Base-by-base conservation (phyloP, 2,113 vertebrate species). In the Passerina amoena region DNA sequence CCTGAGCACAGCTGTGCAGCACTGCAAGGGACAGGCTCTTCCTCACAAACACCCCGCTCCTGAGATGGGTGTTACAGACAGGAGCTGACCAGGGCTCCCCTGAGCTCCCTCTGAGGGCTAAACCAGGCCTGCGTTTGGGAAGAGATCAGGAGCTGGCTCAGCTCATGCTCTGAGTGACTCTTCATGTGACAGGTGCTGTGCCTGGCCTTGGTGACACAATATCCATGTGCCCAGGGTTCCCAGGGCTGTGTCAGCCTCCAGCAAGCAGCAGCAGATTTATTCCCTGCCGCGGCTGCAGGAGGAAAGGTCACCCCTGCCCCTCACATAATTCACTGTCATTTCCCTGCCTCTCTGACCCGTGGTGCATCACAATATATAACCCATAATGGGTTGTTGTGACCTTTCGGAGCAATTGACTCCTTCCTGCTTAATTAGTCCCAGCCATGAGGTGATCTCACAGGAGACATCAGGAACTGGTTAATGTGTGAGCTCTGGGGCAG, bases 81-180 rank as follows among this genome's bases (percentile, higher is more conserved):
- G 57, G 13, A 59, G 1, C 9, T 24, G 14, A 5, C 48, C 45
- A 28, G 9, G 2, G 24, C 50, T 50, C 24, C n/a, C 56, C 77
- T 15, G 48, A 47, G 27, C 69, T 61, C 37, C 31, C 61, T 8
- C 54, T 33, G 14, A 7, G 40, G 28, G 10, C 53, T 44, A 27
- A 20, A 33, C 31, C 11, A 7, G 7, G 21, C 56, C 17, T 50
- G 51, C 21, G 44, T 37, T 20, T 48, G 59, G 44, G 64, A 64
- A 25, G 59, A 25, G 0, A 0, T 10, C 53, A 4, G 30, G n/a
- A 7, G 14, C 38, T 7, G 80, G 61, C 47, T 40, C 3, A 2
- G 15, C 14, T 59, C 7, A 0, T 0, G 1, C 47, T 60, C 40
- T 54, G 9, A 0, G 0, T 44, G 31, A 22, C 28, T 63, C 27